phyloP scores from a whole-genome alignment of 2,888 invertebrate genomes.

The Acanthopleura granulata region DNA sequence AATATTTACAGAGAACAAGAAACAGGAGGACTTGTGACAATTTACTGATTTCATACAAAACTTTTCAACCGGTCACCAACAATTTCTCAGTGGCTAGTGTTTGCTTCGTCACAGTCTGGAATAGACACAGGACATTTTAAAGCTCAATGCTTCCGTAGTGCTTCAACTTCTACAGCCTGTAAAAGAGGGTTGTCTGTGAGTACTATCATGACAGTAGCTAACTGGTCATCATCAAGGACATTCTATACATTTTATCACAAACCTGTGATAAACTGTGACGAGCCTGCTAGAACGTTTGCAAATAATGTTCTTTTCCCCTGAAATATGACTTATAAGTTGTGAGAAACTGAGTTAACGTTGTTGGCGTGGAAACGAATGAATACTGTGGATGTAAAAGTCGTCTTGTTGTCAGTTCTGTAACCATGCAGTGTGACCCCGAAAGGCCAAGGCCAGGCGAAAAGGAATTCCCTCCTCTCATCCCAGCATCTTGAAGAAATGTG shows the following conservation, averaged over 20 bases:
- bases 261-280: neutral
- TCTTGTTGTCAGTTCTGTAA: neutral
- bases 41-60: neutral
- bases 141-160: neutral
- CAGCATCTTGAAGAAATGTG: neutral
- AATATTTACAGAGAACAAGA: neutral
- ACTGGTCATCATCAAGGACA: neutral
- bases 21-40: neutral
- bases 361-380: neutral
- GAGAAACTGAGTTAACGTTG: no score
- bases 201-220: neutral
- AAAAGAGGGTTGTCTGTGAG: neutral
- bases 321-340: no score
- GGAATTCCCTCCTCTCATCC: neutral
- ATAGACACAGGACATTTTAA: neutral
- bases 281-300: no score
- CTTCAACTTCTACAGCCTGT: neutral
- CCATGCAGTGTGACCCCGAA: no score
- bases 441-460: neutral
- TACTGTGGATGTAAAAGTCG: conserved; percentile 10
- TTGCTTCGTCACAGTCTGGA: neutral
- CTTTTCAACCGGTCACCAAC: neutral
- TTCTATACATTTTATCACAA: neutral
- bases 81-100: neutral
- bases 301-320: no score